Percentiles rank a stretch among this genome's conserved stretches.
Evolutionary conservation across 2,113 vertebrate species (phyloP).

Genomic region (Hippopotamus amphibius): DNA sequence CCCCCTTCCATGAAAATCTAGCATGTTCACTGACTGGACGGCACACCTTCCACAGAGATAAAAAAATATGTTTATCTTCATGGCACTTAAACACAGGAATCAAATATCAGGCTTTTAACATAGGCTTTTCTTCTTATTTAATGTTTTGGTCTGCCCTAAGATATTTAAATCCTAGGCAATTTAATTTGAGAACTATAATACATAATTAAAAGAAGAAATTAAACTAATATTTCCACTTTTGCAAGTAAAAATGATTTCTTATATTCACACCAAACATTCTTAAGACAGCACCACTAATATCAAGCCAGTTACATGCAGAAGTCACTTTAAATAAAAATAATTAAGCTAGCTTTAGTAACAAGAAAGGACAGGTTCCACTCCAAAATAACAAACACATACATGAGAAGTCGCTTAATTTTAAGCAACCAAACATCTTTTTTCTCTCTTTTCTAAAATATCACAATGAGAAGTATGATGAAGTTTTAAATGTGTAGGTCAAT

Average conservation of each 20-base stretch:
- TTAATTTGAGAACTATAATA: conserved; percentile 61
- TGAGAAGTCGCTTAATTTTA: background rate
- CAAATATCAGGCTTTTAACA: conserved; percentile 28
- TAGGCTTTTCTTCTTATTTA: conserved; percentile 17
- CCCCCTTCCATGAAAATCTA: background rate
- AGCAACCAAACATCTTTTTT: background rate
- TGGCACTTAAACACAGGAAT: background rate
- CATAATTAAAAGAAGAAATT: conserved; percentile 44
- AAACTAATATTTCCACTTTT: conserved; percentile 42
- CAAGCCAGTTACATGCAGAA: conserved; percentile 50
- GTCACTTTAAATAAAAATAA: background rate
- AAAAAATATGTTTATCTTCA: conserved; percentile 2
- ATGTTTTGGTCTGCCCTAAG: background rate
- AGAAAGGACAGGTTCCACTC: background rate
- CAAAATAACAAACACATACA: conserved; percentile 19
- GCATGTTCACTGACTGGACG: background rate
- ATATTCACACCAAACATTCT: conserved; percentile 74
- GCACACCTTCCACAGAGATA: background rate
- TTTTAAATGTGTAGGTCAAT: background rate
- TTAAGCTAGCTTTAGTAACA: background rate
- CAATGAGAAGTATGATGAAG: conserved; percentile 11
- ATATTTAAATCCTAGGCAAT: conserved; percentile 25
- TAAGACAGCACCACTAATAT: conserved; percentile 60
- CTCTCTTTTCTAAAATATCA: conserved; percentile 62
- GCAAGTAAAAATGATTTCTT: conserved; percentile 45